Evolutionary conservation across 2,888 invertebrate genomes (phyloP).

Genomic region (Apantesis nais): DNA sequence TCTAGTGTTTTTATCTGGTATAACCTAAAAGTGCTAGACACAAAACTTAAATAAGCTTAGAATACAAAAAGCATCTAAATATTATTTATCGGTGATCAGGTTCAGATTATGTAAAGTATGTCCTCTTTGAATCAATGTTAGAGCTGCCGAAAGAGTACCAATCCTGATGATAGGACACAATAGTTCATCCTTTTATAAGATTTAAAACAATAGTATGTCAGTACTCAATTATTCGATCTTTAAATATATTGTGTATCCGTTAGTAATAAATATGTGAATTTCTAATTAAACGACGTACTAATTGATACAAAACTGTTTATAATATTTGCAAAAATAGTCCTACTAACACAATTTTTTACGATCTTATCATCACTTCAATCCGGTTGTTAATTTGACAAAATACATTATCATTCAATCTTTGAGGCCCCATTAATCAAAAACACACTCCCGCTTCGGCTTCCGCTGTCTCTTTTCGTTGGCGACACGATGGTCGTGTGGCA

Average conservation of each 20-base stretch:
- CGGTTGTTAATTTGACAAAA: slow-evolving; percentile 2
- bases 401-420: slow-evolving; percentile 6
- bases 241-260: not conserved
- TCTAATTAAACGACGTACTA: not conserved
- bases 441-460: slow-evolving; percentile 18
- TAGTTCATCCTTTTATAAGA: not conserved
- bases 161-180: not conserved
- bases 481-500: slow-evolving; percentile 17
- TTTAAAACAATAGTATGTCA: not conserved
- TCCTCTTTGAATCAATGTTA: too few species aligned
- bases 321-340: not conserved
- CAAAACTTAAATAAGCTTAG: not conserved
- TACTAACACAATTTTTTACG: slow-evolving; percentile 9
- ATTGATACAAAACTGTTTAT: not conserved
- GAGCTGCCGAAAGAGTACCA: too few species aligned
- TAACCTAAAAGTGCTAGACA: not conserved
- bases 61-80: not conserved
- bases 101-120: too few species aligned
- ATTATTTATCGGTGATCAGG: too few species aligned
- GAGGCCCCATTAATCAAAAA: slow-evolving; percentile 6
- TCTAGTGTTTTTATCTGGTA: too few species aligned
- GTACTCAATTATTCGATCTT: not conserved
- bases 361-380: not conserved
- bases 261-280: not conserved
- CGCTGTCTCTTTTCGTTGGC: slow-evolving; percentile 33